phyloP scores from a whole-genome alignment of 2,888 invertebrate genomes.

The Phania funesta region DNA sequence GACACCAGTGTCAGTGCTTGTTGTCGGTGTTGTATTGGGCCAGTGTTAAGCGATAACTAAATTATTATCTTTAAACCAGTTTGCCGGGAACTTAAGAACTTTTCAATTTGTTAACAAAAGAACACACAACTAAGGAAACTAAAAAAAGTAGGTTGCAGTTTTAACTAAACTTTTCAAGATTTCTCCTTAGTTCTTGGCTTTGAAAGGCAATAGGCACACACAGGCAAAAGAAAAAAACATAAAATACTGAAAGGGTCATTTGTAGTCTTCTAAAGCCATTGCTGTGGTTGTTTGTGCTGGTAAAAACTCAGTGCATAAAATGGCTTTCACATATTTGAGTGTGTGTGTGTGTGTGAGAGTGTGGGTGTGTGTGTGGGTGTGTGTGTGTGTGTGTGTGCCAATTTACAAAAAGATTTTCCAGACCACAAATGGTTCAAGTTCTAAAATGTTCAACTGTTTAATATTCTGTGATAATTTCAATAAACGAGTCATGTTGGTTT shows the following conservation, averaged over 20 bases:
- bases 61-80: conserved; percentile 9
- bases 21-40: not conserved
- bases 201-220: not conserved
- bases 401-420: not conserved
- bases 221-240: not conserved
- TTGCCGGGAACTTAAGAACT: conserved; percentile 42
- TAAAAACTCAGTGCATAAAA: not conserved
- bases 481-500: conserved; percentile 40
- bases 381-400: no score
- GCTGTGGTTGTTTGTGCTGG: not conserved
- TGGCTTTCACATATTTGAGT: not conserved
- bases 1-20: no score
- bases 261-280: conserved; percentile 7
- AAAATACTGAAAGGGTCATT: conserved; percentile 14
- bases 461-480: conserved; percentile 32
- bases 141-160: not conserved
- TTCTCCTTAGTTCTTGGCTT: not conserved
- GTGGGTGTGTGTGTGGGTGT: not conserved
- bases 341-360: not conserved
- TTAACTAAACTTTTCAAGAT: conserved; percentile 1
- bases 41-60: conserved; percentile 11
- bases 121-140: conserved; percentile 3
- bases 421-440: not conserved
- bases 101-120: conserved; percentile 32
- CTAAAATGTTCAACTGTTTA: conserved; percentile 10